Percentiles rank a stretch among this genome's conserved stretches.
Conservation (phyloP, 2,797 vertebrate genomes). For the Hemibagrus guttatus region DNA sequence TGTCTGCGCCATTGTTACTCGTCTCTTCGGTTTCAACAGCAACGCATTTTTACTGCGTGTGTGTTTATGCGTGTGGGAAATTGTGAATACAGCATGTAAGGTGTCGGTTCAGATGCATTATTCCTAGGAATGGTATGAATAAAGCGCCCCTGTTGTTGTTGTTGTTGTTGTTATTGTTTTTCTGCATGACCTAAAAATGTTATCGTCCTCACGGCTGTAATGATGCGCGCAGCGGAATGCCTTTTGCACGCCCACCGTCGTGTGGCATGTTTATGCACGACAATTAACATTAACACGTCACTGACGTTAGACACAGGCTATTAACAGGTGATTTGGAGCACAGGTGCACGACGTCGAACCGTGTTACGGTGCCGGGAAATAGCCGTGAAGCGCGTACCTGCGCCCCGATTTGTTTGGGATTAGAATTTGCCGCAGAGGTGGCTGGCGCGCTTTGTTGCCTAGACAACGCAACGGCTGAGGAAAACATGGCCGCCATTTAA, state of each 20-base stretch:
- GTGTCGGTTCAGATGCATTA: not conserved
- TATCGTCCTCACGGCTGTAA: not conserved
- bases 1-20: not conserved
- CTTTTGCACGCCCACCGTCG: conserved; percentile 3
- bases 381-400: not conserved
- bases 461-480: not conserved
- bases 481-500: conserved; percentile 20
- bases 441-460: conserved; percentile 16
- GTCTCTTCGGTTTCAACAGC: not conserved
- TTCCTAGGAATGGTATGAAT: conserved; percentile 18
- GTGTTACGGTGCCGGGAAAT: not conserved
- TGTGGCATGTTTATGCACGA: conserved; percentile 14
- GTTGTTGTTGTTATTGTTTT: not conserved
- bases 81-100: not conserved
- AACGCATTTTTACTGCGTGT: not conserved
- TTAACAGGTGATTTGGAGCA: not conserved
- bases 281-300: not conserved
- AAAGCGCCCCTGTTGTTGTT: not conserved
- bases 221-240: conserved; percentile 9
- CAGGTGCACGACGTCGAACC: not conserved
- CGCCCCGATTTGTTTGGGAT: not conserved
- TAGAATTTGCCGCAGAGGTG: conserved; percentile 30
- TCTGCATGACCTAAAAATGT: not conserved
- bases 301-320: too few species aligned
- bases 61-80: not conserved